Base-by-base conservation (phyloP, 1,140 invertebrate species). In the Leptinotarsa defecta region DNA sequence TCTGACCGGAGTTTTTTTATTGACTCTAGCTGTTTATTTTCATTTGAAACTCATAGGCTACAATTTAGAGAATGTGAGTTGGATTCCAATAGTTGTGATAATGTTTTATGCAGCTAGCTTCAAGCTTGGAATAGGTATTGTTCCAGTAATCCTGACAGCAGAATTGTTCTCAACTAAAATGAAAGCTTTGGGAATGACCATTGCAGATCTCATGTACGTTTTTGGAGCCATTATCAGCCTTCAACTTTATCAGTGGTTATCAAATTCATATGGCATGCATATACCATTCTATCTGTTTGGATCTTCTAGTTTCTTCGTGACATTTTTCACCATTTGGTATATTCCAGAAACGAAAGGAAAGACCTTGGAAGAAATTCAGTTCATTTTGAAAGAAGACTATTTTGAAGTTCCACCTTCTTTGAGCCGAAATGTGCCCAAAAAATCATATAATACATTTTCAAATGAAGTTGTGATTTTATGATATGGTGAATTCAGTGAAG, bases 281-380 rank as follows among this genome's bases (percentile, higher is more conserved):
- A 86, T 86, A 0, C 88, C 89, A 3, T 94, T 94, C 83, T 93
- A 89, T 87, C 82, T 93, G 27, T 95, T 93, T 82, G 87, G 90
- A 2, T 86, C 81, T 4, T 84, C 91, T 73, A 90, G 91, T 67
- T 83, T 87, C 13, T 43, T 91, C 27, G 91, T 91, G 2, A 84
- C 87, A 8, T 68, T 91, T 2, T 91, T 94, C 78, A 87, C 92
- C 11, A 87, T 87, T 17, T 84, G 91, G 61, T 83, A 91, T 49
- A 88, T 95, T 8, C 92, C 93, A 0, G 94, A 95, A 85, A 95
- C 94, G 0, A 94, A 94, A 85, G 93, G 93, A 1, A 92, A 92
- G 80, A 89, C 88, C 11, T 84, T 95, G 15, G 92, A 94, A 70
- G 89, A 94, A 83, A 93, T 95, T 76, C 19, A 91, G 90, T 81